Evolutionary conservation across 1,140 invertebrate species (phyloP).

Genomic region (Drosophila pseudoananassae): DNA sequence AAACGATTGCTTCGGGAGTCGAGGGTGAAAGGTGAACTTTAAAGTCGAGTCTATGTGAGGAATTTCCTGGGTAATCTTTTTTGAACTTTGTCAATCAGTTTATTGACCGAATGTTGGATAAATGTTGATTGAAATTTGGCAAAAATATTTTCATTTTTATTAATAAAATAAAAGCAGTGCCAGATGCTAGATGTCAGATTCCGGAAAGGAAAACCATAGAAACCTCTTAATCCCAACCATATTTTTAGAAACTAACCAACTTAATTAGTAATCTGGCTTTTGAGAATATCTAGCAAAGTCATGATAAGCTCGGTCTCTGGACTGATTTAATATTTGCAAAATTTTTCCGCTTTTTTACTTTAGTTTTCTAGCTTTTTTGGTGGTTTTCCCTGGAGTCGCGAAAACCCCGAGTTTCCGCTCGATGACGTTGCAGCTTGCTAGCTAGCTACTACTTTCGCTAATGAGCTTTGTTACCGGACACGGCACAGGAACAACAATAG

Average conservation of each 20-base stretch:
- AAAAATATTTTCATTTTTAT: background rate
- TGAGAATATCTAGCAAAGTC: constrained; percentile 17
- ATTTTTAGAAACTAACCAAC: constrained; percentile 16
- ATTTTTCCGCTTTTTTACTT: constrained; percentile 14
- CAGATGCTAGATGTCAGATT: background rate
- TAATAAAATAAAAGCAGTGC: background rate
- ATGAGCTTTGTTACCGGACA: constrained; percentile 80
- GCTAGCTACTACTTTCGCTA: constrained; percentile 42
- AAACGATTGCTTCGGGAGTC: background rate
- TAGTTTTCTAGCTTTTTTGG: background rate
- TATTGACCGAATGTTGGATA: constrained; percentile 1
- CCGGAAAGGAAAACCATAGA: background rate
- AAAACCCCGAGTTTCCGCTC: constrained; percentile 38
- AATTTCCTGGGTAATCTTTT: constrained; percentile 10
- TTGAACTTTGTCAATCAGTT: constrained; percentile 21
- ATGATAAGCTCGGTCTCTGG: constrained; percentile 10
- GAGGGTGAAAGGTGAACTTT: constrained; percentile 9
- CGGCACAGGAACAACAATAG: constrained; percentile 30
- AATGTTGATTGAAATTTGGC: background rate
- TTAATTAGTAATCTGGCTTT: constrained; percentile 29
- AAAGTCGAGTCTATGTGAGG: constrained; percentile 8
- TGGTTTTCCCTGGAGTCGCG: constrained; percentile 31
- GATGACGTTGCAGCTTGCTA: constrained; percentile 42
- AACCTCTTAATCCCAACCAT: constrained; percentile 1
- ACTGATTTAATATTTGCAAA: constrained; percentile 47